Conservation (phyloP, 2,888 invertebrate genomes). For the Plutella xylostella region DNA sequence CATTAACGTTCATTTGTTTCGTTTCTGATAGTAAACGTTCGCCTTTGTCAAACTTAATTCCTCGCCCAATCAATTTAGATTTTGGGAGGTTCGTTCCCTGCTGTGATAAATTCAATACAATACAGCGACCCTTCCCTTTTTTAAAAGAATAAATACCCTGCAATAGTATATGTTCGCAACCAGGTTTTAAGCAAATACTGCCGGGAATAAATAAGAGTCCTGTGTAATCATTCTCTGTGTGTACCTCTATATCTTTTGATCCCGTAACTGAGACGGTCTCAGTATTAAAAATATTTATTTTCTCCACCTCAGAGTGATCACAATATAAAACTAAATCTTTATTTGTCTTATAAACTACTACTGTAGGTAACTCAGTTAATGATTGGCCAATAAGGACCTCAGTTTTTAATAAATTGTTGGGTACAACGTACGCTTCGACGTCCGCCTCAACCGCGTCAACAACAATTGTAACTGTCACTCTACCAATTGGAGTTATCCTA, state of each 20-base stretch:
- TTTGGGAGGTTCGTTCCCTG: background rate
- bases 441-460: conserved; percentile 11
- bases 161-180: background rate
- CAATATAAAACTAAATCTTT: background rate
- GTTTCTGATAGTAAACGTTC: background rate
- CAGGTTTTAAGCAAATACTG: background rate
- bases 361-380: conserved; percentile 7
- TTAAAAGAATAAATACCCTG: conserved; percentile 1
- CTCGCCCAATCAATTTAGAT: background rate
- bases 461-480: background rate
- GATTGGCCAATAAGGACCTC: conserved; percentile 10
- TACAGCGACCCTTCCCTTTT: background rate
- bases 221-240: background rate
- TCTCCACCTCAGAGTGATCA: background rate
- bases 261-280: background rate
- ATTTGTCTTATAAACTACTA: background rate
- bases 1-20: background rate
- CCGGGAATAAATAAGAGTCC: conserved; percentile 1
- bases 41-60: background rate
- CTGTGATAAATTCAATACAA: background rate
- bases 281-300: background rate
- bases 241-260: background rate
- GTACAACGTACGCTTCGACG: conserved; percentile 5
- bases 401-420: conserved; percentile 2
- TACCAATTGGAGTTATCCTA: background rate